A percentile compares a stretch with the other conserved stretches of the same genome.
Conservation (phyloP, 2,113 vertebrate genomes). For the Gnathonemus longibarbis region DNA sequence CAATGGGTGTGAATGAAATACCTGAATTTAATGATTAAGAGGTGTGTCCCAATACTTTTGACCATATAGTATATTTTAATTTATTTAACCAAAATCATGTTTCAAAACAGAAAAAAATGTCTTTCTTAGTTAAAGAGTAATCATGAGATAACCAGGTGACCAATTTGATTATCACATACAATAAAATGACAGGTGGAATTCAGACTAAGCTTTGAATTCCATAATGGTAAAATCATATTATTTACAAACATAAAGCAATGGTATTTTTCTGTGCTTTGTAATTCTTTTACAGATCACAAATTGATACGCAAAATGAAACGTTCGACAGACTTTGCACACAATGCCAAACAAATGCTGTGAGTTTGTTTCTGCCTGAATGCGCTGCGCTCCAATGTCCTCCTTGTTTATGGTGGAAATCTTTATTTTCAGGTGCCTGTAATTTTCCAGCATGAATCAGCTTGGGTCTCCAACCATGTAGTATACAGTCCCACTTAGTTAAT, state of each 20-base stretch:
- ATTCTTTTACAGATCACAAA: not conserved
- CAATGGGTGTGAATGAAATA: not conserved
- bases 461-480: not conserved
- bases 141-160: not conserved
- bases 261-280: not conserved
- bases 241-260: not conserved
- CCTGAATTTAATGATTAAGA: not conserved
- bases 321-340: not conserved
- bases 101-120: not conserved
- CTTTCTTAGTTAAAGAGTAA: not conserved
- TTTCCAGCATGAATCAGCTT: not conserved
- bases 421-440: not conserved
- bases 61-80: too few relatives aligned
- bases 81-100: not conserved
- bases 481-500: not conserved
- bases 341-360: not conserved
- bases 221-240: not conserved
- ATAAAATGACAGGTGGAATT: not conserved
- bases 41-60: too few relatives aligned
- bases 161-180: not conserved
- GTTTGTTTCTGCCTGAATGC: not conserved
- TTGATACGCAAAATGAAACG: not conserved
- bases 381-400: not conserved
- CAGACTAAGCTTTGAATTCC: not conserved
- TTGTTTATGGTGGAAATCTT: not conserved